Evolutionary conservation across 1,140 invertebrate genomes (phyloP).

Genomic region (Heliconius melpomene): DNA sequence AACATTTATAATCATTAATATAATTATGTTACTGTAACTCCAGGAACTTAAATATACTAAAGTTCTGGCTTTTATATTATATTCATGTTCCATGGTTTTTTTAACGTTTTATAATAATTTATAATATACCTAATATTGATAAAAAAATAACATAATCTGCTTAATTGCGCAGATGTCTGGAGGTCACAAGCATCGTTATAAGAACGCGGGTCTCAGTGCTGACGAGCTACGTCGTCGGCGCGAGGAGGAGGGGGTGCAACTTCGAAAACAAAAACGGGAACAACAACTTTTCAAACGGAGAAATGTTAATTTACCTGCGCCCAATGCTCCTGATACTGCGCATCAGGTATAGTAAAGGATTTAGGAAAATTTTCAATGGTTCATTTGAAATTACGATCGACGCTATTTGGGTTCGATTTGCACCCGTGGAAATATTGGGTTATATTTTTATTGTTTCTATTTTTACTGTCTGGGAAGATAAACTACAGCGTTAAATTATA

Average conservation of each 20-base stretch:
- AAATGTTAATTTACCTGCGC: constrained; percentile 88
- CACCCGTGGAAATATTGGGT: too few relatives aligned
- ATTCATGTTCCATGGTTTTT: too few relatives aligned
- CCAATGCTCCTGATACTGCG: constrained; percentile 61
- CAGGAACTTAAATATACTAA: too few relatives aligned
- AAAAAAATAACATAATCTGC: neutral
- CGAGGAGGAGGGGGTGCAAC: constrained; percentile 97
- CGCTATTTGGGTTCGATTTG: too few relatives aligned
- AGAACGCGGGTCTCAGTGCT: constrained; percentile 95
- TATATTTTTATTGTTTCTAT: too few relatives aligned
- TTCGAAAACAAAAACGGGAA: constrained; percentile 97
- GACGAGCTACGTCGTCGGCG: constrained; percentile 94
- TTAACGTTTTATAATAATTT: neutral
- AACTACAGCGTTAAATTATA: too few relatives aligned
- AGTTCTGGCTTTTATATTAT: too few relatives aligned
- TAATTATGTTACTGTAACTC: too few relatives aligned
- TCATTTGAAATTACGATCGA: too few relatives aligned
- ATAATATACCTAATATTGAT: too few relatives aligned
- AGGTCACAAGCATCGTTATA: constrained; percentile 96
- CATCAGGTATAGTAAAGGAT: constrained; percentile 50
- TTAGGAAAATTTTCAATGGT: neutral
- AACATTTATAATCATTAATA: too few relatives aligned
- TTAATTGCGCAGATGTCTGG: constrained; percentile 85
- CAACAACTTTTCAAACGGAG: constrained; percentile 95
- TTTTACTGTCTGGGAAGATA: too few relatives aligned